These are phyloP conservation scores for Suncus etruscus DNA, from an alignment of 2,113 vertebrate species.

Conservation along the genomic window DNA sequence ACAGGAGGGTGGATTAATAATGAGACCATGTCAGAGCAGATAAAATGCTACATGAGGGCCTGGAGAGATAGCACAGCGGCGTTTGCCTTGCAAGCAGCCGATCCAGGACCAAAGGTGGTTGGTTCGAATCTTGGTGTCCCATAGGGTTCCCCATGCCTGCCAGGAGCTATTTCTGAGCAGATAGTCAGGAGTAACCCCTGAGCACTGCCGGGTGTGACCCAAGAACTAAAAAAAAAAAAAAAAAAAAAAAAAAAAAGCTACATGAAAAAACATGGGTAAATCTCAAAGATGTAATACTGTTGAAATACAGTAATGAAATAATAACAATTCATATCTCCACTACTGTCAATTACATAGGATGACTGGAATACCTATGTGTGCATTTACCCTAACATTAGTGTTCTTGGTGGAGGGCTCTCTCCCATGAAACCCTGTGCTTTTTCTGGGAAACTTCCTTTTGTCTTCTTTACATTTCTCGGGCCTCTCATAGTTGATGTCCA, in stretches of 20 bases:
- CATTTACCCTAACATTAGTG: neutral
- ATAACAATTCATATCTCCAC: neutral
- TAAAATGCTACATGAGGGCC: neutral
- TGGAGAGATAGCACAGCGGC: too few relatives aligned
- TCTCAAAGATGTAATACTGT: too few relatives aligned
- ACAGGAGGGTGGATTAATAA: neutral
- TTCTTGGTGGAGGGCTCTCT: neutral
- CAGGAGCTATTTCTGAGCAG: too few relatives aligned
- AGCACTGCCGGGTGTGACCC: too few relatives aligned
- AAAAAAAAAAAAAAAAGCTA: too few relatives aligned
- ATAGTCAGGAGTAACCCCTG: too few relatives aligned
- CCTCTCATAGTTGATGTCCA: neutral
- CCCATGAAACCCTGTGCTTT: neutral
- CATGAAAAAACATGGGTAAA: neutral
- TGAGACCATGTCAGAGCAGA: neutral
- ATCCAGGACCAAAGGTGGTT: too few relatives aligned
- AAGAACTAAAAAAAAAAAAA: too few relatives aligned
- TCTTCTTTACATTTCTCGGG: slow-evolving; percentile 13
- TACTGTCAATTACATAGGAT: neutral
- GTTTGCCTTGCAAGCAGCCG: too few relatives aligned
- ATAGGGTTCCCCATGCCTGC: too few relatives aligned
- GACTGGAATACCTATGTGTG: neutral
- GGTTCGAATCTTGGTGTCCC: too few relatives aligned
- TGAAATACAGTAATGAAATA: neutral
- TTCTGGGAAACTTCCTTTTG: neutral